A percentile compares a stretch with the other conserved stretches of the same genome.
Conservation (phyloP, 2,888 invertebrate species). For the Aspidiotus rigidus region DNA sequence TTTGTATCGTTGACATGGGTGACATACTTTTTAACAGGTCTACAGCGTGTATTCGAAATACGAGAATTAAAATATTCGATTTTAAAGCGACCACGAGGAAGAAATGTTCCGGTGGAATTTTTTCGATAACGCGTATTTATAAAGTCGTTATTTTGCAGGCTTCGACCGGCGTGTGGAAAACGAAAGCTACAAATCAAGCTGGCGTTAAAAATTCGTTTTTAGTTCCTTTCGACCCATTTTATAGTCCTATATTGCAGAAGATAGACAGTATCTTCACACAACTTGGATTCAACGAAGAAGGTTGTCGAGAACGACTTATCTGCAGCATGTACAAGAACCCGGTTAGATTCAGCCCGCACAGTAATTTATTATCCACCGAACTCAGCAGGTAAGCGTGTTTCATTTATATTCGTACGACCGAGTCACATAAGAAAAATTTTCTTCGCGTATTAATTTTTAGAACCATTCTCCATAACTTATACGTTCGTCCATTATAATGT, state of each 20-base stretch:
- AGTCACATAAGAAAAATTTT: too few species aligned
- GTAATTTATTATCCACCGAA: constrained; percentile 43
- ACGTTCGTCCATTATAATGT: too few species aligned
- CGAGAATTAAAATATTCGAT: not conserved
- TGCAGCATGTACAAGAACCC: constrained; percentile 44
- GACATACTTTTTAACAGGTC: constrained; percentile 18
- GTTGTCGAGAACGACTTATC: constrained; percentile 42
- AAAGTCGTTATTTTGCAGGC: constrained; percentile 3
- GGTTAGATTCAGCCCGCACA: constrained; percentile 42
- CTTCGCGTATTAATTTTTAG: too few species aligned
- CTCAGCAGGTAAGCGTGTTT: constrained; percentile 41
- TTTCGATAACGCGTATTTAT: too few species aligned
- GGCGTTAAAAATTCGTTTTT: constrained; percentile 31
- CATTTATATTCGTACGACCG: too few species aligned
- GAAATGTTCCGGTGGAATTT: too few species aligned
- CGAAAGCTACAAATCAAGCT: constrained; percentile 12
- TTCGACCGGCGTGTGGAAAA: constrained; percentile 22
- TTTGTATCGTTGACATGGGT: constrained; percentile 28
- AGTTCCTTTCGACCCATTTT: constrained; percentile 42
- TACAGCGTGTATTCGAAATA: too few species aligned
- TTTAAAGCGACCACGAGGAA: not conserved
- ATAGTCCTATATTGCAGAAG: constrained; percentile 42
- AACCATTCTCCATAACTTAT: too few species aligned
- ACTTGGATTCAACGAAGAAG: constrained; percentile 42
- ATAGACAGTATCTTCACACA: constrained; percentile 43